Base-by-base conservation (phyloP, 2,797 vertebrate species). In the Leucoraja ocellata region DNA sequence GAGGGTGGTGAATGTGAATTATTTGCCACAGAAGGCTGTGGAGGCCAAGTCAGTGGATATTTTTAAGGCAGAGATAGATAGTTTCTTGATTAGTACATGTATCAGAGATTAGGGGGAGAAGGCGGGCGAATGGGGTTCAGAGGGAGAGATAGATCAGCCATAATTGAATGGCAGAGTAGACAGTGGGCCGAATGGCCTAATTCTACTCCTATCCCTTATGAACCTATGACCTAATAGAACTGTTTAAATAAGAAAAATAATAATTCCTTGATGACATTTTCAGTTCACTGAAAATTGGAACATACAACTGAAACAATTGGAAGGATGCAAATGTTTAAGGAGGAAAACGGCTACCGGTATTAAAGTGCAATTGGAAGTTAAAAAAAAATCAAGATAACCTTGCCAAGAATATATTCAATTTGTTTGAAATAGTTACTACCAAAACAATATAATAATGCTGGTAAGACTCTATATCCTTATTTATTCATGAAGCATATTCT, bases 371-470 rank as follows among this genome's bases (percentile, higher is more conserved):
- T 3, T 88, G 61, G 8, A 74, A 32, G n/a, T 54, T 6, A 54
- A 21, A 32, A 68, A 18, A 68, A 68, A 54, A 6, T 88, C 14
- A 88, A 68, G 7, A 88, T 65, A 68, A 13, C 68, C 63, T 54
- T 36, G 84, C 61, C 63, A 68, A 88, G 65, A 63, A 68, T 88
- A 88, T 88, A 68, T 68, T 88, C n/a, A 9, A 88, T 88, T 68
- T 88, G 83, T 86, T 86, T 65, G 28, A 65, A 18, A 68, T 14
- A 68, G n/a, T 88, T 32, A 65, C 84, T 65, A 32, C n/a, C 32
- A 88, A 88, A n/a, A 88, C 16, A 4, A 65, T 88, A 36, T 88
- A 10, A 88, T 9, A 88, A 36, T 68, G 84, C n/a, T 88, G 63
- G 8, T 68, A 8, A 88, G 63, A 68, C 61, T 32, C 16, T 32